phyloP scores from a whole-genome alignment of 2,113 vertebrate species.

The Osmerus mordax region DNA sequence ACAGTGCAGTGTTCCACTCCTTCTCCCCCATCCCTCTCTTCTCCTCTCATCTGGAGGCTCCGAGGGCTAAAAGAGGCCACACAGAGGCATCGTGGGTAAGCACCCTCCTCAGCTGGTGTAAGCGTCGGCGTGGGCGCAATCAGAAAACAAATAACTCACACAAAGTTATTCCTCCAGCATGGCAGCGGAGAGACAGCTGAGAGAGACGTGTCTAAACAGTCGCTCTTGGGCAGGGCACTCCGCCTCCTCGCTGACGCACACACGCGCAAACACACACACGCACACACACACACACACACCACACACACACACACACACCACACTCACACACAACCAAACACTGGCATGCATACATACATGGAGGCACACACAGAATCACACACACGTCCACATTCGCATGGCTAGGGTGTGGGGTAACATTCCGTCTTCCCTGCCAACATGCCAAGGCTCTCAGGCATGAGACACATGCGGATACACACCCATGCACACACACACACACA shows the following conservation, averaged over 20 bases:
- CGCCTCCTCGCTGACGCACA: constrained; percentile 32
- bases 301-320: constrained; percentile 1
- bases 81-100: constrained; percentile 41
- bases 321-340: neutral
- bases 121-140: constrained; percentile 42
- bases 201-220: constrained; percentile 67
- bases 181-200: constrained; percentile 75
- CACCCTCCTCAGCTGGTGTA: constrained; percentile 43
- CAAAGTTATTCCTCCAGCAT: constrained; percentile 57
- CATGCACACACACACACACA: constrained; percentile 1
- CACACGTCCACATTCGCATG: constrained; percentile 45
- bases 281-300: constrained; percentile 33
- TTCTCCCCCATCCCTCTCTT: neutral
- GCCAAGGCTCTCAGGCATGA: constrained; percentile 37
- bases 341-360: neutral
- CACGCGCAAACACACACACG: constrained; percentile 43
- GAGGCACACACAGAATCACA: constrained; percentile 35
- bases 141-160: constrained; percentile 55
- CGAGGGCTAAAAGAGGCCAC: constrained; percentile 38
- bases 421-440: constrained; percentile 59
- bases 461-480: neutral
- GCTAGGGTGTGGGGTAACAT: constrained; percentile 64
- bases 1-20: constrained; percentile 24
- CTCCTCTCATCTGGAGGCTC: constrained; percentile 13
- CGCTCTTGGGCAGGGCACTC: constrained; percentile 71